Conservation (phyloP, 2,888 invertebrate genomes). For the Agrotis puta region DNA sequence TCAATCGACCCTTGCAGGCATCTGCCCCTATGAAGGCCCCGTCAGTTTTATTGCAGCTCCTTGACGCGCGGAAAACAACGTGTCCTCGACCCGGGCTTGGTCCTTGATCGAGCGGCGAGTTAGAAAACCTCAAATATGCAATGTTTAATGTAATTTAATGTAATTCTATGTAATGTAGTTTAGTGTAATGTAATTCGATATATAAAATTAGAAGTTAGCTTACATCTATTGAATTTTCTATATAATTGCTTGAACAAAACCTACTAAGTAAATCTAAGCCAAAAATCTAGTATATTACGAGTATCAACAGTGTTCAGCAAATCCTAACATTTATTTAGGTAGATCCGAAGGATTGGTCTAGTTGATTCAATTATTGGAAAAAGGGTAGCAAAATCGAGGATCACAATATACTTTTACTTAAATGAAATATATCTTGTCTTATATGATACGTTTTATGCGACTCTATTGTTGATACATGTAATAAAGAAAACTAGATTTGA, state of each 20-base stretch:
- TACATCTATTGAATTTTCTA: background rate
- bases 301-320: slow-evolving; percentile 25
- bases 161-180: no score
- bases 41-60: no score
- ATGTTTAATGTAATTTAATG: no score
- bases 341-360: slow-evolving; percentile 21
- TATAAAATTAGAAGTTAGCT: background rate
- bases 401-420: slow-evolving; percentile 34
- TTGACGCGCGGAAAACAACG: no score
- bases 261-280: background rate
- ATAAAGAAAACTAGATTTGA: background rate
- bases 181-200: no score
- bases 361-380: slow-evolving; percentile 49
- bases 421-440: slow-evolving; percentile 6
- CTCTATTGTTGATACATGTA: background rate
- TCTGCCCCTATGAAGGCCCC: no score
- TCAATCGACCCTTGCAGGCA: no score
- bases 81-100: no score
- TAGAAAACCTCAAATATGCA: no score
- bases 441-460: slow-evolving; percentile 1
- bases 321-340: slow-evolving; percentile 40
- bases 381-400: slow-evolving; percentile 31
- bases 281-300: background rate
- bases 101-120: no score
- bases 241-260: background rate